Base-by-base conservation (phyloP, 2,888 invertebrate genomes). In the Pseudococcus jackbeardsleyi region DNA sequence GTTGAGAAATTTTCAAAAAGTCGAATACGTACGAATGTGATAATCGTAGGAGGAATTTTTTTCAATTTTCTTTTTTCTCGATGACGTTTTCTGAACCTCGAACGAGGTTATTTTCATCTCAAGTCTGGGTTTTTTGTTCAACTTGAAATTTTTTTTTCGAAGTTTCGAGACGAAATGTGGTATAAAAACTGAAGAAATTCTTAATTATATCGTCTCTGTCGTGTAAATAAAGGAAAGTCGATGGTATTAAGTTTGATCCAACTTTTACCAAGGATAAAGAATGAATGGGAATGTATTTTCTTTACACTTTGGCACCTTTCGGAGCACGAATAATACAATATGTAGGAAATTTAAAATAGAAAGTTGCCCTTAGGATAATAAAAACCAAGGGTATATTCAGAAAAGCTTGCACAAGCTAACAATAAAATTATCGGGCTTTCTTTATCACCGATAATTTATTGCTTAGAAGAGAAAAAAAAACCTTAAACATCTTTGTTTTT, bases 391-490 rank as follows among this genome's bases (percentile, higher is more conserved):
- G 79, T 42, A 79, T 26, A n/a, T 79, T n/a, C 9, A n/a, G 12
- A 79, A 79, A 42, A 42, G 42, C 33, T 79, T 9, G 15, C 8
- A 9, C 17, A 19, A 42, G 79, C 79, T 42, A 64, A 64, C 33
- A 33, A 33, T 2, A 85, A 64, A 85, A 85, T 85, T 85, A 85
- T 85, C 85, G 26, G 33, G 64, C 85, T n/a, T 42, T 64, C 64
- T 85, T 64, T 26, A 85, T 85, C 85, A 54, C 59, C 64, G 42
- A 19, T 64, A 59, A 85, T 85, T 85, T 85, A 85, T 85, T 26
- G 22, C 19, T 22, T 33, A 33, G 26, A 33, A 19, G 15, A 17
- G 39, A 50, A 39, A 2, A 64, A 64, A 54, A 85, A 42, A 86
- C 46, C 39, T 86, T 86, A 42, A 86, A 46, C 72, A 46, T 68